phyloP scores from a whole-genome alignment of 1,140 invertebrate genomes.

The Pseudachorutes palmiensis region DNA sequence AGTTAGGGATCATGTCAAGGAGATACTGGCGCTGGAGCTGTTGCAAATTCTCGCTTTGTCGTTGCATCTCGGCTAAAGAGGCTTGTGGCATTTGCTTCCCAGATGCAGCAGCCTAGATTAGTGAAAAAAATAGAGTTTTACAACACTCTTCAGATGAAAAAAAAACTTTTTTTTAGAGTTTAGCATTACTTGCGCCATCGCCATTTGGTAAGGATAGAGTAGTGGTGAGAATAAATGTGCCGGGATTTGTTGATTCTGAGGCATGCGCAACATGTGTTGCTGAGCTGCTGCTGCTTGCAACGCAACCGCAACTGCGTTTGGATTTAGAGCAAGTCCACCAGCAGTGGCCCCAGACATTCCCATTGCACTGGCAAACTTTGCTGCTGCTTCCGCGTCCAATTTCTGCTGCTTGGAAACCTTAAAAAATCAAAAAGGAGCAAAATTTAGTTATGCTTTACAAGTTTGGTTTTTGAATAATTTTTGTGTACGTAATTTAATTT shows the following conservation, averaged over 20 bases:
- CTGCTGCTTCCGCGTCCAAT: constrained; percentile 43
- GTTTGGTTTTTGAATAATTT: no score
- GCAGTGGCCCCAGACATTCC: constrained; percentile 37
- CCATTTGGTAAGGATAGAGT: constrained; percentile 75
- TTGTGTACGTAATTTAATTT: no score
- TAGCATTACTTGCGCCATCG: constrained; percentile 58
- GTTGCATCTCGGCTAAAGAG: constrained; percentile 62
- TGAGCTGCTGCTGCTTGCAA: constrained; percentile 47
- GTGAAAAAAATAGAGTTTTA: constrained; percentile 11
- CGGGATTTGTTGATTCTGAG: constrained; percentile 46
- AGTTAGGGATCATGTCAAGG: constrained; percentile 81
- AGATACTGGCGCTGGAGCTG: constrained; percentile 92
- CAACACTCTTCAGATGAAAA: not conserved
- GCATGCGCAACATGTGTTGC: constrained; percentile 52
- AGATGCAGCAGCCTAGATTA: constrained; percentile 42
- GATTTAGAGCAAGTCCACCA: constrained; percentile 23
- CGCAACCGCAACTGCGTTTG: constrained; percentile 64
- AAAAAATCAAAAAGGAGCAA: not conserved
- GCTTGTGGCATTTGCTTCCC: constrained; percentile 42
- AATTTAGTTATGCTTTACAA: no score
- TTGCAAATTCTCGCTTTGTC: constrained; percentile 55
- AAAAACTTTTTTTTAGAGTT: not conserved
- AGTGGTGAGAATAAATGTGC: constrained; percentile 76
- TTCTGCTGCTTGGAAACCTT: constrained; percentile 38
- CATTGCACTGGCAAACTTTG: constrained; percentile 37